phyloP scores from a whole-genome alignment of 1,140 invertebrate genomes.

The Episyrphus balteatus region DNA sequence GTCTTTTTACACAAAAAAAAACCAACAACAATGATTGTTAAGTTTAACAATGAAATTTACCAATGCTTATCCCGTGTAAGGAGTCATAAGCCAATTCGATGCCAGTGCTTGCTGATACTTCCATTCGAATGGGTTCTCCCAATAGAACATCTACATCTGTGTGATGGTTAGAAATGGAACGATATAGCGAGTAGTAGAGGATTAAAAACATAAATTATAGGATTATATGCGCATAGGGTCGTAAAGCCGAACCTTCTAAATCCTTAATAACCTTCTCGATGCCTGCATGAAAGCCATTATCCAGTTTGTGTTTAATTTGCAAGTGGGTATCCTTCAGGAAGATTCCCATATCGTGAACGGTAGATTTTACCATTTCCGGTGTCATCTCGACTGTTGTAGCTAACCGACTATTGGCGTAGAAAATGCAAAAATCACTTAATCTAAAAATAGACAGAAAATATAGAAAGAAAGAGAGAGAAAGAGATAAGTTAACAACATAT shows the following conservation, averaged over 20 bases:
- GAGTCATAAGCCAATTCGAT: slow-evolving; percentile 46
- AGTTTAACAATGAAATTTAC: slow-evolving; percentile 41
- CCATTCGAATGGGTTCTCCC: slow-evolving; percentile 48
- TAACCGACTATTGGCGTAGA: slow-evolving; percentile 47
- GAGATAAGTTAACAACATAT: background rate
- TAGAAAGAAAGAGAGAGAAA: slow-evolving; percentile 1
- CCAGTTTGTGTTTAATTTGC: slow-evolving; percentile 47
- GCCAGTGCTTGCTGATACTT: slow-evolving; percentile 48
- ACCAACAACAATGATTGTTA: background rate
- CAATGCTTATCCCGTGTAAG: slow-evolving; percentile 43
- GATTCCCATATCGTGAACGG: slow-evolving; percentile 46
- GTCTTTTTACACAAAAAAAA: background rate
- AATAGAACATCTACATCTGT: slow-evolving; percentile 50
- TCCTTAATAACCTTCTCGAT: slow-evolving; percentile 47
- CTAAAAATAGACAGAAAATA: slow-evolving; percentile 12
- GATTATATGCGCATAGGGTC: too few species aligned
- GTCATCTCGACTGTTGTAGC: slow-evolving; percentile 41
- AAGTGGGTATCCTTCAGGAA: slow-evolving; percentile 46
- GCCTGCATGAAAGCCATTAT: slow-evolving; percentile 47
- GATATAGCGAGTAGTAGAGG: too few species aligned
- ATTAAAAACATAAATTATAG: background rate
- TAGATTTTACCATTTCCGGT: slow-evolving; percentile 41
- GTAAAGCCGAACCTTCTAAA: slow-evolving; percentile 52
- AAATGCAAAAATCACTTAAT: slow-evolving; percentile 39
- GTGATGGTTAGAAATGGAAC: too few species aligned